Percentiles rank a stretch among this genome's conserved stretches.
phyloP scores from a whole-genome alignment of 64 coral and sea anemone genomes.

The Stylophora pistillata region DNA sequence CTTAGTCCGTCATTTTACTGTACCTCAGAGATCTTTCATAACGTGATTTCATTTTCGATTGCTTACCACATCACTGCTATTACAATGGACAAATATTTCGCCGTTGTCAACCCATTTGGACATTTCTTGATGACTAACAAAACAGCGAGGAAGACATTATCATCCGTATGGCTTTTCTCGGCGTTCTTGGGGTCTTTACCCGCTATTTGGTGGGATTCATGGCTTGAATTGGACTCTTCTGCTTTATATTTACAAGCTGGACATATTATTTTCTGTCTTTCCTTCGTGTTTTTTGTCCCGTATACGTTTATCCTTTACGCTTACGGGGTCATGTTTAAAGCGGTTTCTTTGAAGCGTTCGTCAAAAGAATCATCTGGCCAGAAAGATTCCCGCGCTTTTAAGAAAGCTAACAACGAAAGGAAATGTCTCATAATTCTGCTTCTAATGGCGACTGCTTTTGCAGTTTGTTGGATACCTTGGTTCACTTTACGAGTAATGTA shows the following conservation, averaged over 20 bases:
- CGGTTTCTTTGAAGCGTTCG: neutral
- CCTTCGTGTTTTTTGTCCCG: constrained; percentile 6
- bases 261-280: constrained; percentile 15
- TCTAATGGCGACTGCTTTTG: constrained; percentile 17
- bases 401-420: constrained; percentile 8
- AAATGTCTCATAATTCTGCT: constrained; percentile 36
- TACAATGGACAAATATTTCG: constrained; percentile 9
- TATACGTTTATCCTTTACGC: constrained; percentile 38
- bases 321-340: constrained; percentile 18
- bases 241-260: neutral
- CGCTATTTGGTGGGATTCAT: neutral
- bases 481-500: constrained; percentile 12
- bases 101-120: constrained; percentile 29
- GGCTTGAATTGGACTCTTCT: neutral
- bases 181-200: constrained; percentile 1
- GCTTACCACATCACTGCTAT: constrained; percentile 41
- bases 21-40: neutral
- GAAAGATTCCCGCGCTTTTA: neutral
- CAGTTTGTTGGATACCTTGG: constrained; percentile 34
- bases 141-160: neutral
- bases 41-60: constrained; percentile 16
- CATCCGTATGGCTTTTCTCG: constrained; percentile 8
- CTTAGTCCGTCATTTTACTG: neutral
- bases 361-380: neutral
- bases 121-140: constrained; percentile 23